Evolutionary conservation across 2,888 invertebrate species (phyloP), one percentile per base, ranked within the genome.

Genomic region (Axea sp.): DNA sequence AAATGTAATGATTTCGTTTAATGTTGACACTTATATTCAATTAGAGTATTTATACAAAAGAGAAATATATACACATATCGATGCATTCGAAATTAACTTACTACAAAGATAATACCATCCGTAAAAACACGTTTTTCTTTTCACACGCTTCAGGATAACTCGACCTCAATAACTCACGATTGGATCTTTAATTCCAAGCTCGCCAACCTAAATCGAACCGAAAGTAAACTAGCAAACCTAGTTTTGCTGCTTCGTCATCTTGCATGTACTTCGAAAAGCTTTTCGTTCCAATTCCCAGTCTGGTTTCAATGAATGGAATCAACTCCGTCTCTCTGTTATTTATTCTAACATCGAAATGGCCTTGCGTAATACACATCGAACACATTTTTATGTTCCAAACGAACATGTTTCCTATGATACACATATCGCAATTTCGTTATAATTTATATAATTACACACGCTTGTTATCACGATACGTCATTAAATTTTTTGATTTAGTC

Each of bases 151-250:
- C 31, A 57, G 30, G 62, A 72, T 74, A 53, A 67, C 45, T 37
- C 33, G 43, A 45, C 41, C 43, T 33, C 60, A 67, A 75, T 71
- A 51, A 62, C 14, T 47, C 5, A 30, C 69, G 65, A 64, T 64
- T 51, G 57, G 41, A 35, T 75, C 60, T 45, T 35, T 30, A 64
- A 73, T 67, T 67, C 72, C 45, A 41, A 72, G 73, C 74, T 71
- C 71, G 73, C 73, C 65, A 47, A 67, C 73, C 76, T 64, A 69
- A 69, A 73, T 71, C 73, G 64, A 62, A 62, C 47, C 57, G 64
- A 76, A 77, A 78, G 73, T 68, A 75, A 80, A 62, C 78, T 78
- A 78, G 76, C 72, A 45, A 78, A 73, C 65, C 57, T 75, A 76
- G 76, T 76, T 77, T 76, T 31, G 62, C 5, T 17, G 12, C 30